Evolutionary conservation across 2,113 vertebrate species (phyloP), one percentile per base, ranked within the genome.

Genomic region (Rhipidura dahli): DNA sequence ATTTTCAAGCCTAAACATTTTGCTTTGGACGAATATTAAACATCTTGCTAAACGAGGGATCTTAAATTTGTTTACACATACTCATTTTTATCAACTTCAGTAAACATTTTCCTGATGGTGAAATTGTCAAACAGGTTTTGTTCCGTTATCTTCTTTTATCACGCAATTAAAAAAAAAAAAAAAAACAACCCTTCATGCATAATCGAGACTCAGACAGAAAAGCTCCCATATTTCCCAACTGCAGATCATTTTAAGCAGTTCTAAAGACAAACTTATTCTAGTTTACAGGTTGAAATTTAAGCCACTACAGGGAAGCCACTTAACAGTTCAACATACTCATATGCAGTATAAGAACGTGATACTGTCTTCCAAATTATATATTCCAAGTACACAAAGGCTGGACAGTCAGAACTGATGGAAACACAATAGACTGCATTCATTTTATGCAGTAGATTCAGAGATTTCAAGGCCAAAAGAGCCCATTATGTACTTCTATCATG

Each of bases 401-500:
- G 78, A 56, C 57, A 31, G 5, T 17, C 12, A 6, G 64, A 79
- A 64, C 10, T 28, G 35, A 49, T 15, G 44, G 18, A 80, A 87
- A 71, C 4, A 79, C 47, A 91, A 71, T 24, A 61, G 73, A 83
- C 5, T 77, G 27, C 18, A 88, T 18, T 79, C 26, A 83, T 80
- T 77, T 69, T 13, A 73, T 3, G 8, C 28, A 56, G 22, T 8
- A 45, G 11, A 71, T 73, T 72, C 53, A 61, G 44, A 24, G 54
- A 65, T 85, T 72, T 88, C 23, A 27, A 75, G 75, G 71, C 37
- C 79, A 88, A 87, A 83, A 87, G 70, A 70, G 45, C 40, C 40
- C 37, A 35, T 79, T 68, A 61, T 17, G 45, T 23, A 19, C 40
- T 51, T 44, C 37, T 69, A 59, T 15, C 50, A 47, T 72, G 50